Conservation (phyloP, 2,888 invertebrate species). For the Balanococcus diminutus region DNA sequence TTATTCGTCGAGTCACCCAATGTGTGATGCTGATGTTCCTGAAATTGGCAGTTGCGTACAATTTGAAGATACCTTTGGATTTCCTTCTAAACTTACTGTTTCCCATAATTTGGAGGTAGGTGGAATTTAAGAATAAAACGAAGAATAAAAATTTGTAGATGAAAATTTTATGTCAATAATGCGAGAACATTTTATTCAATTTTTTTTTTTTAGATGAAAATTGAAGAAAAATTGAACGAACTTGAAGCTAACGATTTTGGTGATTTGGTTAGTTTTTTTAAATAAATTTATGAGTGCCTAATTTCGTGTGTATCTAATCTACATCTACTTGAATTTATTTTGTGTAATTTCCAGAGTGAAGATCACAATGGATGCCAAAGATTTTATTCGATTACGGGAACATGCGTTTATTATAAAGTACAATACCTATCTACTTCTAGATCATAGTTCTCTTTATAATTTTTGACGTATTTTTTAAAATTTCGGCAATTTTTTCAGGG, state of each 20-base stretch:
- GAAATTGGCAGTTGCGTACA: neutral
- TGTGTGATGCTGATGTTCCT: neutral
- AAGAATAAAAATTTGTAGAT: no score
- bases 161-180: constrained; percentile 46
- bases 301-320: neutral
- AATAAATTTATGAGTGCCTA: no score
- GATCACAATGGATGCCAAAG: constrained; percentile 76
- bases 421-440: no score
- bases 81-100: neutral
- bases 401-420: constrained; percentile 67
- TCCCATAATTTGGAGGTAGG: constrained; percentile 20
- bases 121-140: neutral
- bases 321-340: neutral
- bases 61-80: constrained; percentile 30
- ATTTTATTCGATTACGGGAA: constrained; percentile 72
- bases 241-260: constrained; percentile 67
- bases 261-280: constrained; percentile 70
- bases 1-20: neutral
- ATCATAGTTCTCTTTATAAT: no score
- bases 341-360: constrained; percentile 71
- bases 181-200: neutral
- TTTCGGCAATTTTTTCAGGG: constrained; percentile 62
- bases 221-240: constrained; percentile 56
- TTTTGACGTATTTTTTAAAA: neutral
- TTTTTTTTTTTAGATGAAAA: constrained; percentile 55